Evolutionary conservation across 1,140 invertebrate species (phyloP), one percentile per base, ranked within the genome.

Genomic region (Acromyrmex heyeri): DNA sequence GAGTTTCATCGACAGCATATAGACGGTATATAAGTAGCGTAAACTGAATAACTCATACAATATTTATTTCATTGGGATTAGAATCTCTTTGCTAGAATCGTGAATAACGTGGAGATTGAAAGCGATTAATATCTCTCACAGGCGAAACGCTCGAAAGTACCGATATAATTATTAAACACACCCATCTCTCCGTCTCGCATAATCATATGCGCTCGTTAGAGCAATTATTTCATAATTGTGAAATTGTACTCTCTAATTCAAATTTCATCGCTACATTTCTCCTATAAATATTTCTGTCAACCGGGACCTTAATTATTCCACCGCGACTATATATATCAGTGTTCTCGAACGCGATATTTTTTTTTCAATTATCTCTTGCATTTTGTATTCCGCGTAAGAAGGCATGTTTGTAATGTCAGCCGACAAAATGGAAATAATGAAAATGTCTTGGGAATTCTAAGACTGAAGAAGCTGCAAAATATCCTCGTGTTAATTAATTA

Each of bases 81-180:
- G 24, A 61, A 83, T 69, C 77, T 67, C 64, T 67, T 67, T 67
- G 24, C 44, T 79, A 27, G 16, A 57, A 55, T 69, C 44, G 30
- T n/a, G 44, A 67, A 12, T 38, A 69, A 79, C 34, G 16, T 38
- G 64, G 2, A 79, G 38, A 79, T 79, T 69, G 64, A 79, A 55
- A 69, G 27, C 48, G 77, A 69, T 79, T 55, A 21, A 69, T 69
- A 27, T 24, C 59, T 78, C 59, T 69, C 62, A 38, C 48, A 21
- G 27, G 55, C 34, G 67, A 48, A 73, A 72, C 34, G 64, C 24
- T 82, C 24, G 78, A 82, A 82, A 82, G 78, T 48, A 38, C 48
- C 21, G 65, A 81, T 72, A 81, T 57, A 81, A 81, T 30, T 79
- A 48, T 79, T 55, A 79, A 65, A 62, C 75, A 79, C 62, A 67